A percentile compares a stretch with the other conserved stretches of the same genome.
These are phyloP conservation scores for Pteropus alecto DNA, from an alignment of 2,113 vertebrate species.

Conservation along the genomic window DNA sequence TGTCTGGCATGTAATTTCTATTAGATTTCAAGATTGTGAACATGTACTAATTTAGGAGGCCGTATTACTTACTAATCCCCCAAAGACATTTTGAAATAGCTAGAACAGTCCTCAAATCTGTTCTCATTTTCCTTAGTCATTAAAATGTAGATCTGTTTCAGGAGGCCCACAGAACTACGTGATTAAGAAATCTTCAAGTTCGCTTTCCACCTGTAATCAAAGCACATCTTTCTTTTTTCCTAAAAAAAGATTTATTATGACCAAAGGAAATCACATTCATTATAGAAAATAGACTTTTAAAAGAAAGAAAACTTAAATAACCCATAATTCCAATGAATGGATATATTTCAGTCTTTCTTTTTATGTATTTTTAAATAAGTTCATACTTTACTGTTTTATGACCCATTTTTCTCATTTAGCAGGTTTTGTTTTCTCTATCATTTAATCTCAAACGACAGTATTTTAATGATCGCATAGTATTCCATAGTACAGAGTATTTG, in stretches of 20 bases:
- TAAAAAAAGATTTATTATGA: not conserved
- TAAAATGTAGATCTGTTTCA: slow-evolving; percentile 51
- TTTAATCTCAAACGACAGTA: not conserved
- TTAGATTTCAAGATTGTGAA: slow-evolving; percentile 50
- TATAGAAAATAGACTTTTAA: slow-evolving; percentile 20
- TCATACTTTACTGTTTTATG: not conserved
- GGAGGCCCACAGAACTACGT: not conserved
- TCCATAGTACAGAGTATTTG: not conserved
- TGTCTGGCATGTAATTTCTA: slow-evolving; percentile 56
- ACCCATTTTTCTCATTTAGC: not conserved
- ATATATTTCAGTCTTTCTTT: not conserved
- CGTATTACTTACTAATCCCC: not conserved
- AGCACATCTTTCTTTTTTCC: not conserved
- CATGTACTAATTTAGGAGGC: slow-evolving; percentile 55
- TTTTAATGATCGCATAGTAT: not conserved
- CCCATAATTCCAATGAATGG: not conserved
- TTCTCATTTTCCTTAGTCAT: slow-evolving; percentile 55
- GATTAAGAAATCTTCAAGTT: slow-evolving; percentile 1
- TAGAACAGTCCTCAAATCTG: slow-evolving; percentile 37
- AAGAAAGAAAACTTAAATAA: slow-evolving; percentile 12
- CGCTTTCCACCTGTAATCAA: not conserved
- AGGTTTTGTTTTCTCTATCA: not conserved
- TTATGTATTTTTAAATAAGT: not conserved
- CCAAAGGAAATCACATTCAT: slow-evolving; percentile 17
- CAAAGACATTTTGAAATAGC: slow-evolving; percentile 61